These are phyloP conservation scores for Henricia sp. DNA, from an alignment of 53 echinoderm and acorn worm genomes.

Conservation along the genomic window DNA sequence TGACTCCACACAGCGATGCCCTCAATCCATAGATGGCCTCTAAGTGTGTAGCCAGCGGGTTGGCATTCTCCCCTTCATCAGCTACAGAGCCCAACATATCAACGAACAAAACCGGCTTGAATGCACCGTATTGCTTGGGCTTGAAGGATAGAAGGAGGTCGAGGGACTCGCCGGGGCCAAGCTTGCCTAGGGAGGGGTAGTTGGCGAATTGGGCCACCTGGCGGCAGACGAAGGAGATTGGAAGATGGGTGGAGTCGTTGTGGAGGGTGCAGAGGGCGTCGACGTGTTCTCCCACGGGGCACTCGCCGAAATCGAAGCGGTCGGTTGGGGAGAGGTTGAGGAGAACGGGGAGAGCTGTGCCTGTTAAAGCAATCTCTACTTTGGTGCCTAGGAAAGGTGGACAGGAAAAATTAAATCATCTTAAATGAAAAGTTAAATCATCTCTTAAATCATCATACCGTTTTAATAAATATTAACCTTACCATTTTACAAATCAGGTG, in stretches of 20 bases:
- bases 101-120: constrained; percentile 76
- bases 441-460: too few species aligned
- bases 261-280: constrained; percentile 86
- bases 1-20: constrained; percentile 75
- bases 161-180: constrained; percentile 83
- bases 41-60: constrained; percentile 70
- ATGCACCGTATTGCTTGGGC: constrained; percentile 96
- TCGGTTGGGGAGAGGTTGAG: constrained; percentile 84
- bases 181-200: constrained; percentile 82
- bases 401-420: constrained; percentile 3
- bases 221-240: constrained; percentile 82
- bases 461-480: too few species aligned
- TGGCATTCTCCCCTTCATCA: constrained; percentile 58
- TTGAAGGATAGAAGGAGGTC: constrained; percentile 98
- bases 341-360: constrained; percentile 93
- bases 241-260: constrained; percentile 86
- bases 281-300: constrained; percentile 87
- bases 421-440: too few species aligned
- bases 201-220: constrained; percentile 90
- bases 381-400: constrained; percentile 65
- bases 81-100: constrained; percentile 86
- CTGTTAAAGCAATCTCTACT: constrained; percentile 90
- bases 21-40: constrained; percentile 83
- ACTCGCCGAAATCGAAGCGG: constrained; percentile 88
- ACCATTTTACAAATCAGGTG: too few species aligned